Evolutionary conservation across 2,113 vertebrate genomes (phyloP), one percentile per base, ranked within the genome.

Genomic region (Pterophyllum scalare): DNA sequence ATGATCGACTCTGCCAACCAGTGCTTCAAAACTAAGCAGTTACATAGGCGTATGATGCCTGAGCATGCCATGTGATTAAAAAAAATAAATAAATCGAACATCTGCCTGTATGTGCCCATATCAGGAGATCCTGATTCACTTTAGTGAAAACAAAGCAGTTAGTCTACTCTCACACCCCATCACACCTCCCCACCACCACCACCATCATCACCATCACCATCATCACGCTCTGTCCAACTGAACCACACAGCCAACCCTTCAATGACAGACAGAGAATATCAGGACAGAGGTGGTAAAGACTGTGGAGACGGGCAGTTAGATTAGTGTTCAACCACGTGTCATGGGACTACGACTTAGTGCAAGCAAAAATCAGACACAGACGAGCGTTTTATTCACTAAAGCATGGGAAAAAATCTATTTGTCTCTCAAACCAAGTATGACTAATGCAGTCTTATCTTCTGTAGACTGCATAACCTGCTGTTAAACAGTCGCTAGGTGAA

Each of bases 111-210:
- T 58, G 80, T 35, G 57, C 14, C 28, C 58, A 11, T 46, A 82
- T 86, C 59, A 65, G 13, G 15, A 31, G 54, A 11, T 85, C 40
- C 59, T n/a, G 76, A 13, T 70, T 58, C 3, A 7, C 67, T 38
- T 52, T 38, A 62, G n/a, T 65, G 49, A 57, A 84, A 67, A 62
- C 79, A 84, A 58, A 62, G n/a, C 24, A 46, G 33, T 35, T 49
- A 28, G 35, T 67, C 54, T 3, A 20, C 33, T 22, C 80, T 3
- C 59, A 33, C 40, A 38, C 40, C 11, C 0, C 62, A 24, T 26
- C 7, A 1, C 38, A 5, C 7, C 7, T 7, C 0, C n/a, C 35
- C 0, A 7, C 6, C 33, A 4, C 20, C 31, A 15, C 24, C 26
- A n/a, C 17, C 19, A 35, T 24, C 24, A 14, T 43, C 0, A 7